Conservation (phyloP, 2,888 invertebrate genomes). For the Galeruca laticollis region DNA sequence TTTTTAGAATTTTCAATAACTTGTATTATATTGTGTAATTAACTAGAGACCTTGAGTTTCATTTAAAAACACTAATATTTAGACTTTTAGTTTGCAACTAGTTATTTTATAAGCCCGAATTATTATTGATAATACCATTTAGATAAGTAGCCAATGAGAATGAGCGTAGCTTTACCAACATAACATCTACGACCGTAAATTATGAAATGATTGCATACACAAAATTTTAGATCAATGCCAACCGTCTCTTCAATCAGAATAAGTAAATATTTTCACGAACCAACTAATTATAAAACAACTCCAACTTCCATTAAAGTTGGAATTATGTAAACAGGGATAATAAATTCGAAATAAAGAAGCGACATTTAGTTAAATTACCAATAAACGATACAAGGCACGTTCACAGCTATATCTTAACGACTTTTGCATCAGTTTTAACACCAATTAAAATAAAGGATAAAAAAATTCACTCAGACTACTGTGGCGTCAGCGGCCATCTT, state of each 20-base stretch:
- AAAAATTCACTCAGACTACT: conserved; percentile 59
- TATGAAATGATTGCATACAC: neutral
- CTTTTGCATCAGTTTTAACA: conserved; percentile 63
- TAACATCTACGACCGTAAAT: no score
- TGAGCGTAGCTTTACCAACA: no score
- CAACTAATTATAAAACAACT: conserved; percentile 23
- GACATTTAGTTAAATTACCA: conserved; percentile 59
- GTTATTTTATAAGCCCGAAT: no score
- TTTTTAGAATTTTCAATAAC: no score
- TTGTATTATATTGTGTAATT: no score
- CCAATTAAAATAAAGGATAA: conserved; percentile 62
- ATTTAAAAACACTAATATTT: no score
- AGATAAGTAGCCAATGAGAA: no score
- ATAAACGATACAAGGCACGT: conserved; percentile 65
- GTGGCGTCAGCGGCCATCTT: conserved; percentile 65
- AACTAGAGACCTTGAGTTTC: no score
- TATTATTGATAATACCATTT: no score
- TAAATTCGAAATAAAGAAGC: conserved; percentile 42
- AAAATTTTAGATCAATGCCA: conserved; percentile 27
- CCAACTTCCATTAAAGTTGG: conserved; percentile 26
- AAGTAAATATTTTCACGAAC: conserved; percentile 42
- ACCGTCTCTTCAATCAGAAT: neutral
- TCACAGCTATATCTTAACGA: conserved; percentile 62
- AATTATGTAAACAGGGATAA: conserved; percentile 46
- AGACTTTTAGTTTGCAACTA: no score